Conservation (phyloP, 2,797 vertebrate species). For the Mycteria americana region DNA sequence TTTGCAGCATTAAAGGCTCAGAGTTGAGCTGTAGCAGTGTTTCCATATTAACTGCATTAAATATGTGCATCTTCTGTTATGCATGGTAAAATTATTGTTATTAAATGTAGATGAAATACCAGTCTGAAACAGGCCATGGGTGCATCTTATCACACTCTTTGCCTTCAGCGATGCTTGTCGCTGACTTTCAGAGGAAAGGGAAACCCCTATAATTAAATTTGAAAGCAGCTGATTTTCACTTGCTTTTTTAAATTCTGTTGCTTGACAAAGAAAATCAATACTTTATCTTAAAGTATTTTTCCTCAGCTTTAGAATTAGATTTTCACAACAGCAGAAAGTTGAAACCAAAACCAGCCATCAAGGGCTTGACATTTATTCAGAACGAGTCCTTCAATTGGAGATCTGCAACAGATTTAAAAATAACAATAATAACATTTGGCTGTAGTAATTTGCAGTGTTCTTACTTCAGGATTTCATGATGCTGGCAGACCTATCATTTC, state of each 20-base stretch:
- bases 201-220: background rate
- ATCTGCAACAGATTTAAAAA: background rate
- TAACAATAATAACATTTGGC: background rate
- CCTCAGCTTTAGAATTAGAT: background rate
- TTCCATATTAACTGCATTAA: background rate
- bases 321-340: background rate
- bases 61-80: background rate
- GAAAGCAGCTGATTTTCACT: conserved; percentile 27
- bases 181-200: background rate
- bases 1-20: background rate
- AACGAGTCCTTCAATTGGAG: background rate
- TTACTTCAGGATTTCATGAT: background rate
- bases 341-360: conserved; percentile 7
- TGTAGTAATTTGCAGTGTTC: conserved; percentile 9
- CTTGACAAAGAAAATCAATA: background rate
- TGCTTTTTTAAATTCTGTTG: background rate
- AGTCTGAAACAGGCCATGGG: background rate
- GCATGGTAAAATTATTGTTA: background rate
- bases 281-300: background rate
- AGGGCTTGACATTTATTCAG: background rate
- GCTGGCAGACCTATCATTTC: conserved; percentile 20
- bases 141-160: background rate
- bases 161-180: background rate
- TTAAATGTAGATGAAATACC: background rate
- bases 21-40: background rate